Conservation (phyloP, 2,797 vertebrate species). For the Channallabes apus region DNA sequence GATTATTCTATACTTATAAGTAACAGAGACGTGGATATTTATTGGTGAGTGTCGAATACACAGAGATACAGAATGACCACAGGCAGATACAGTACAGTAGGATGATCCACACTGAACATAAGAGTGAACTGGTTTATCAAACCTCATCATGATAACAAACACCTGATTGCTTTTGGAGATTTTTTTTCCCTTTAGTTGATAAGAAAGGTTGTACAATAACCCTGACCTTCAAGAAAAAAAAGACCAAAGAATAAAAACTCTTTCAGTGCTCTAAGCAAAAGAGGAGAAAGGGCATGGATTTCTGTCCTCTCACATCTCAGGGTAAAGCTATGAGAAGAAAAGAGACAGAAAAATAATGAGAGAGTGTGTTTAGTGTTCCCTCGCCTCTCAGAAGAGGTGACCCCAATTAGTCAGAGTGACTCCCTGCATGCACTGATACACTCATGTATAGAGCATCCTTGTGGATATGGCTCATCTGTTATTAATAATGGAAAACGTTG, state of each 20-base stretch:
- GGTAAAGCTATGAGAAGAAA: background rate
- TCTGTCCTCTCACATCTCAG: background rate
- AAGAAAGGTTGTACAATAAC: background rate
- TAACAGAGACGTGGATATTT: constrained; percentile 32
- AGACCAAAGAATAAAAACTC: background rate
- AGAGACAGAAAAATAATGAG: constrained; percentile 3
- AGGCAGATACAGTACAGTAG: constrained; percentile 38
- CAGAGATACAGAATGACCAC: constrained; percentile 66
- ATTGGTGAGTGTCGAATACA: constrained; percentile 72
- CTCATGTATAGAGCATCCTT: background rate
- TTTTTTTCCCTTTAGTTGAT: background rate
- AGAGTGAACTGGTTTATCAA: background rate
- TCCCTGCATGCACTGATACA: background rate
- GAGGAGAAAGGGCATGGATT: constrained; percentile 1
- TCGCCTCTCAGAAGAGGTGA: constrained; percentile 28
- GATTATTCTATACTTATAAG: background rate
- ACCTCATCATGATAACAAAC: constrained; percentile 11
- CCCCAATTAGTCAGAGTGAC: constrained; percentile 22
- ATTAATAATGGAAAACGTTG: background rate
- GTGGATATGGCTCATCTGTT: background rate
- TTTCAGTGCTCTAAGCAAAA: background rate
- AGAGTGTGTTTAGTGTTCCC: constrained; percentile 15
- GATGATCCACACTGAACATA: too few species aligned
- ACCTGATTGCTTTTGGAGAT: background rate
- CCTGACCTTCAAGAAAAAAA: background rate